These are phyloP conservation scores for Pheucticus melanocephalus DNA, from an alignment of 2,113 vertebrate species.

Conservation along the genomic window DNA sequence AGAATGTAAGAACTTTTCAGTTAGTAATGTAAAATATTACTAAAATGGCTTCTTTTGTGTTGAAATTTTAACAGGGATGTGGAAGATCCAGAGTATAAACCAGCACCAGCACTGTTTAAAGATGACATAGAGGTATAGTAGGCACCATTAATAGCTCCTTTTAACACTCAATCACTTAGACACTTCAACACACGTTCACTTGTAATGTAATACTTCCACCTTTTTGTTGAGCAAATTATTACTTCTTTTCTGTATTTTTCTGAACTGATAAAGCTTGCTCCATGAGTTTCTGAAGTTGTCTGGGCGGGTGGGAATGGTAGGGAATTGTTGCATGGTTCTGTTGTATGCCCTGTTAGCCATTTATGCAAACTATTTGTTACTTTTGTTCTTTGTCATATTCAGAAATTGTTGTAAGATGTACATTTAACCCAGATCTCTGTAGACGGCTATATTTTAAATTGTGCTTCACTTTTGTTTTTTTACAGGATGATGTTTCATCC, in stretches of 20 bases:
- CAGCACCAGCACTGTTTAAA: constrained; percentile 93
- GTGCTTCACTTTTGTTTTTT: neutral
- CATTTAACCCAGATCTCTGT: neutral
- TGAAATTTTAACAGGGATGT: constrained; percentile 83
- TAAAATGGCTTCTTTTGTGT: constrained; percentile 12
- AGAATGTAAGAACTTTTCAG: neutral
- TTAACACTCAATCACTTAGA: neutral
- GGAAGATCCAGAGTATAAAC: constrained; percentile 98
- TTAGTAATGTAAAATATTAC: neutral
- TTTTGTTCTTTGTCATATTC: neutral
- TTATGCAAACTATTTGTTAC: neutral
- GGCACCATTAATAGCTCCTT: neutral
- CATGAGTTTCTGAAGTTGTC: neutral
- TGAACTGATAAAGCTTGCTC: neutral
- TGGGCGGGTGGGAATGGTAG: neutral
- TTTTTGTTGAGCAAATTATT: neutral
- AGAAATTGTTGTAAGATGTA: neutral
- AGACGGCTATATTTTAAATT: neutral
- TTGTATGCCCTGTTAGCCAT: neutral
- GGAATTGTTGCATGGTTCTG: neutral
- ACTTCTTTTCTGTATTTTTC: neutral
- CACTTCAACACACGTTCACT: neutral
- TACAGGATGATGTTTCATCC: constrained; percentile 91
- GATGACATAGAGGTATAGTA: constrained; percentile 92
- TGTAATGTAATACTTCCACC: neutral